Base-by-base conservation (phyloP, 2,888 invertebrate genomes). In the Ichneumoninae sp. region DNA sequence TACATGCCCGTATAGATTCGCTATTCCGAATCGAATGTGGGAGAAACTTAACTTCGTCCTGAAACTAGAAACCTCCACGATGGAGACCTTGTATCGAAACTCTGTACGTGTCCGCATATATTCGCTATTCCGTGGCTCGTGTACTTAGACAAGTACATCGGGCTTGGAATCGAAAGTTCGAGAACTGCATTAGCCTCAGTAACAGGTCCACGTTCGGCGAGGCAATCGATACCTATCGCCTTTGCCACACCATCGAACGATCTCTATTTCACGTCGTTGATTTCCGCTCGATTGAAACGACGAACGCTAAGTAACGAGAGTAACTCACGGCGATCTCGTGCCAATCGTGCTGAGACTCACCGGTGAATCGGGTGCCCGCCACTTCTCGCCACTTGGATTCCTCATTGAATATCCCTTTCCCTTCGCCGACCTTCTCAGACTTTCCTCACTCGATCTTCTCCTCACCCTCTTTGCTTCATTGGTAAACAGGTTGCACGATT, bases 401-500 rank as follows among this genome's bases (percentile, higher is more conserved):
- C 26, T 52, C 3, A 13, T 40, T 22, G 65, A 47, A 62, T 62
- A 26, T 70, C 70, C 74, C 47, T 47, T 19, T 50, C 33, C 19
- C 33, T 10, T 33, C 30, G 16, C 30, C 16, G 30, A 62, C n/a
- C 30, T 66, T 52, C 68, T 68, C 60, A 76, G 66, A 60, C 68
- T 65, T 57, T 57, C 44, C 72, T 33, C 78, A 44, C 69, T 75
- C 82, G 72, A 68, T 66, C 62, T 66, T 44, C 44, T 68, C 62
- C 52, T 76, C 66, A 47, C 68, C 66, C 33, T 47, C 52, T 75
- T 22, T 13, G 47, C 50, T 79, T 77, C 76, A 66, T 80, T 84
- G 69, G 82, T 82, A 80, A 79, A 86, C 80, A 82, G 70, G 52
- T 65, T 76, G 79, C 80, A 75, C 80, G 79, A 78, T 82, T 82